A percentile compares a stretch with the other conserved stretches of the same genome.
Evolutionary conservation across 2,797 vertebrate genomes (phyloP).

Genomic region (Poliocrania exsul): DNA sequence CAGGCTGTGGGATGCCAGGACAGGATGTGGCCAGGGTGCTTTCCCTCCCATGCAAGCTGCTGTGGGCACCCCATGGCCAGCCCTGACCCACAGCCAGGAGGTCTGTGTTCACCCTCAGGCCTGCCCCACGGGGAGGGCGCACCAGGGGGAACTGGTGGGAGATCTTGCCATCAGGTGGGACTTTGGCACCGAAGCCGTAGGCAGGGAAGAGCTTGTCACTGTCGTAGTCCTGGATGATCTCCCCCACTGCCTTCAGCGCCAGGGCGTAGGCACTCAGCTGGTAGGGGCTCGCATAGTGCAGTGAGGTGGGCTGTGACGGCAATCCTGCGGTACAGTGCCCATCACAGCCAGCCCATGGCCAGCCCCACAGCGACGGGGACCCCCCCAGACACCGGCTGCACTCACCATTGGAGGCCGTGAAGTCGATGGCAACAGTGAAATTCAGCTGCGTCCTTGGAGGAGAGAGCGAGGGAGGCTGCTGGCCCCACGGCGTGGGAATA

Average conservation of each 20-base stretch:
- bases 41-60: rapidly evolving
- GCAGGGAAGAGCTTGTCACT: conserved; percentile 98
- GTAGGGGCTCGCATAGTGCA: conserved; percentile 97
- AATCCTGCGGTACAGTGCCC: conserved; percentile 77
- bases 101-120: neutral
- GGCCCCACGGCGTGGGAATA: neutral
- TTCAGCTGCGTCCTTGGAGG: conserved; percentile 91
- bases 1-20: neutral
- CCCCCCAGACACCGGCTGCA: neutral
- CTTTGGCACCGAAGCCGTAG: conserved; percentile 95
- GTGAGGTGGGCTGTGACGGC: conserved; percentile 93
- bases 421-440: conserved; percentile 98
- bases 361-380: rapidly evolving
- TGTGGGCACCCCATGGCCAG: neutral
- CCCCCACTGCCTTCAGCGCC: conserved; percentile 96
- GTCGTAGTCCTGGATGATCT: conserved; percentile 99
- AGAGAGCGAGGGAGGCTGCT: conserved; percentile 41
- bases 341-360: neutral
- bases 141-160: conserved; percentile 97
- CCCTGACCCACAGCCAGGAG: neutral
- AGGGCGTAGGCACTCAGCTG: conserved; percentile 97
- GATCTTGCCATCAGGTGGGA: conserved; percentile 95
- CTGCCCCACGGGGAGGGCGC: neutral
- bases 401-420: conserved; percentile 97
- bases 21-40: neutral